Evolutionary conservation across 2,797 vertebrate species (phyloP).

Genomic region (Melanotaenia parkinsoni): DNA sequence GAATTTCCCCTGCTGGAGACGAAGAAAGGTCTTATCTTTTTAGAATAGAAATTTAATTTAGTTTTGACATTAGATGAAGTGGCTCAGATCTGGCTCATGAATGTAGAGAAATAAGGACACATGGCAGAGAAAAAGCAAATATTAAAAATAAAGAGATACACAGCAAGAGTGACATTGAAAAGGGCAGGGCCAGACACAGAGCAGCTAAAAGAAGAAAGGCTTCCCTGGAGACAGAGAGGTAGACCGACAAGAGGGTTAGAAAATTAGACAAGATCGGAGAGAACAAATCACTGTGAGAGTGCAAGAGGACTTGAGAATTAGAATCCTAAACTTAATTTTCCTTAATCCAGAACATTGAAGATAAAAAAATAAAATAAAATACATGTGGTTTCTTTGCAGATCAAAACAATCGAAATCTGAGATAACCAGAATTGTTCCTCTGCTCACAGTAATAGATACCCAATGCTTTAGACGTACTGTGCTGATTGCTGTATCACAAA

Average conservation of each 20-base stretch:
- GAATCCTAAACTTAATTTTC: slow-evolving; percentile 33
- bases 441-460: background rate
- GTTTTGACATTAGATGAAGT: slow-evolving; percentile 35
- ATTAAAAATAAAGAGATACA: slow-evolving; percentile 50
- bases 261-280: slow-evolving; percentile 42
- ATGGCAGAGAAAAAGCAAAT: slow-evolving; percentile 30
- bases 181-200: slow-evolving; percentile 65
- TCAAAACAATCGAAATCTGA: slow-evolving; percentile 3
- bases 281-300: slow-evolving; percentile 28
- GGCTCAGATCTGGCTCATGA: slow-evolving; percentile 14
- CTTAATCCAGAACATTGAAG: slow-evolving; percentile 6
- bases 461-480: no score
- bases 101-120: slow-evolving; percentile 32
- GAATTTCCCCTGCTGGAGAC: background rate
- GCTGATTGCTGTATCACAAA: background rate
- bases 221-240: slow-evolving; percentile 59
- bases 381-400: slow-evolving; percentile 16
- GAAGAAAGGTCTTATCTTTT: no score
- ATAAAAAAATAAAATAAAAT: background rate
- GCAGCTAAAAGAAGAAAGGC: slow-evolving; percentile 72
- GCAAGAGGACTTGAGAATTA: slow-evolving; percentile 24
- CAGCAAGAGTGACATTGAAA: slow-evolving; percentile 67
- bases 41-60: slow-evolving; percentile 13
- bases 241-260: slow-evolving; percentile 41
- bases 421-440: background rate